Percentiles rank a stretch among this genome's conserved stretches.
Conservation (phyloP, 1,140 invertebrate species). For the Macrosteles quadrilineatus region DNA sequence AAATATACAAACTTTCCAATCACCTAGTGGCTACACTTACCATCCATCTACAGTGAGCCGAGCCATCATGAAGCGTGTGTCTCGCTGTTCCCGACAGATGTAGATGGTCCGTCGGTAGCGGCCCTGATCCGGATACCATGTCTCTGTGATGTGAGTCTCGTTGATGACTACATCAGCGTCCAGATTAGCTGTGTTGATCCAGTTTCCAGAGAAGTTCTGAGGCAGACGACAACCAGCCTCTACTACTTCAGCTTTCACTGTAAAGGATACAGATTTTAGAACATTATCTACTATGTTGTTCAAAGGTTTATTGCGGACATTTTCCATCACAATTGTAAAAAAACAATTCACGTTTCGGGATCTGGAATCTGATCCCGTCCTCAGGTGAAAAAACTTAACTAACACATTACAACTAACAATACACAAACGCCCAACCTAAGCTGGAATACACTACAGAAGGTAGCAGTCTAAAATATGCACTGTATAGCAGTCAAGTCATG, state of each 20-base stretch:
- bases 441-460: no score
- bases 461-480: no score
- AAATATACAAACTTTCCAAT: no score
- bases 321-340: no score
- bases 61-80: conserved; percentile 87
- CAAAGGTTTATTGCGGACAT: no score
- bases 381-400: no score
- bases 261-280: conserved; percentile 48
- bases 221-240: conserved; percentile 88
- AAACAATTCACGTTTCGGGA: no score
- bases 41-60: conserved; percentile 94
- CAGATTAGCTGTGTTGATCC: conserved; percentile 96
- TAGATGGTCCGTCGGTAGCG: conserved; percentile 88
- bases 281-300: no score
- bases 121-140: conserved; percentile 88
- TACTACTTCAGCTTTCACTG: conserved; percentile 81
- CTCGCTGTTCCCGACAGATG: conserved; percentile 88
- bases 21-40: conserved; percentile 51
- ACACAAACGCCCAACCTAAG: no score
- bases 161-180: conserved; percentile 94
- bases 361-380: no score
- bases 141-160: conserved; percentile 94
- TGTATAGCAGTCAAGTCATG: no score
- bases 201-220: conserved; percentile 90
- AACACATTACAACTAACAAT: no score